phyloP scores from a whole-genome alignment of 2,797 vertebrate species.

The Spatula clypeata region DNA sequence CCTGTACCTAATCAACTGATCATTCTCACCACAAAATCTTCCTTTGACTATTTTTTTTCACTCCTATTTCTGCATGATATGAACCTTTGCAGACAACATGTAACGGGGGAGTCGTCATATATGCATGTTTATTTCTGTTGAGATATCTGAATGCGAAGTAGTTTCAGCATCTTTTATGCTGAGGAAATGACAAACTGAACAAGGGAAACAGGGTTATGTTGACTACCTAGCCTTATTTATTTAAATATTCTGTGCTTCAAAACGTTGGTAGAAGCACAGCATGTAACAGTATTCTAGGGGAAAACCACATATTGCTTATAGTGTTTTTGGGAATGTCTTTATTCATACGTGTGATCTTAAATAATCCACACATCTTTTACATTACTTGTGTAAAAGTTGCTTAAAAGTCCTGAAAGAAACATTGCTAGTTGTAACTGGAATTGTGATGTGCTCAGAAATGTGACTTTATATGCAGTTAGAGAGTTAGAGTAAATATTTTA shows the following conservation, averaged over 20 bases:
- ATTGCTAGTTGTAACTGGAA: slow-evolving; percentile 7
- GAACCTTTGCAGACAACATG: neutral
- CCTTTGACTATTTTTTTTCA: neutral
- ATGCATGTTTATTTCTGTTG: neutral
- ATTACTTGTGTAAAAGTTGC: neutral
- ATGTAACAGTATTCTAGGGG: neutral
- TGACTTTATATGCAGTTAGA: neutral
- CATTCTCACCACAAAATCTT: slow-evolving; percentile 12
- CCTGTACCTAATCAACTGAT: slow-evolving; percentile 46
- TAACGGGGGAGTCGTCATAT: neutral
- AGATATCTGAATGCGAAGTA: neutral
- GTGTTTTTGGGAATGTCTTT: neutral
- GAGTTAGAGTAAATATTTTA: slow-evolving; percentile 62
- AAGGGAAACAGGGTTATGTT: neutral
- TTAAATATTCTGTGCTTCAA: neutral
- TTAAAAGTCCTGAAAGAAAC: neutral
- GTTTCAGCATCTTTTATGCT: neutral
- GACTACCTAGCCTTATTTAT: no score
- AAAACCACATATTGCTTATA: neutral
- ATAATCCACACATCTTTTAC: neutral
- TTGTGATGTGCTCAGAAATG: neutral
- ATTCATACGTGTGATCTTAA: neutral
- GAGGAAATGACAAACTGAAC: neutral
- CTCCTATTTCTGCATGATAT: neutral
- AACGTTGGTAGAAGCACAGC: neutral